Evolutionary conservation across 2,113 vertebrate genomes (phyloP), one percentile per base, ranked within the genome.

Genomic region (Riparia riparia): DNA sequence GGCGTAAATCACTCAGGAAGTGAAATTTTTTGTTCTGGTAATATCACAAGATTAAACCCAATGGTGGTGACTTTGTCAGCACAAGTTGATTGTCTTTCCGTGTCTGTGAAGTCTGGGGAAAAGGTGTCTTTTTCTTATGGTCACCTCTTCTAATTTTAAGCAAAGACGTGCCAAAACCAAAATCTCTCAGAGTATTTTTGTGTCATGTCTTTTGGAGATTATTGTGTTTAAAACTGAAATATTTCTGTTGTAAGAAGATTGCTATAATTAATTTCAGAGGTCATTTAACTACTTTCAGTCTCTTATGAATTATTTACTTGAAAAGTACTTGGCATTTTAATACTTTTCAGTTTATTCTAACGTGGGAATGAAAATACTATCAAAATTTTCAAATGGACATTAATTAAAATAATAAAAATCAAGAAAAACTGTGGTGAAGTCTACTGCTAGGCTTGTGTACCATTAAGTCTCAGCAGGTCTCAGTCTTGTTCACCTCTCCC

Each of bases 51-150:
- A 41, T 28, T 3, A 12, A 78, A 58, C 10, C 14, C 34, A 9
- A 10, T n/a, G 39, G 26, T 54, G 14, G 19, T 76, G 44, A 61
- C 37, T 80, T 60, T 34, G 4, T 58, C 54, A 61, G 45, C 31
- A 28, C 0, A 0, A 39, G 24, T 29, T 65, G n/a, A n/a, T 69
- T 58, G 31, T 78, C 42, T 71, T 80, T 65, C 39, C 1, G 0
- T 32, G 29, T 81, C 77, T 57, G 10, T 70, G 21, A 70, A 12
- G 24, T 89, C 16, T 88, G 53, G 12, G 4, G 42, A 50, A 34
- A 57, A 69, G 21, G 11, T 49, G 3, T 42, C 25, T 81, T 29
- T 79, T 19, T 83, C 14, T 37, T 32, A 17, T 11, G 47, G 80
- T 68, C 25, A 56, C 9, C 14, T 60, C 31, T 94, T 92, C 26